Evolutionary conservation across 2,113 vertebrate species (phyloP).

Genomic region (human (Homo sapiens)): GRCh38 chr9:42156501-42157000

Average conservation of each 20-base stretch:
- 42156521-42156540: too few relatives aligned
- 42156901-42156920: too few relatives aligned
- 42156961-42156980: too few relatives aligned
- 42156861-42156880: too few relatives aligned
- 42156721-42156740: neutral
- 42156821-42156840: neutral
- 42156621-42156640: neutral
- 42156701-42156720: neutral
- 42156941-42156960: too few relatives aligned
- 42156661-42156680: neutral
- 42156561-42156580: neutral
- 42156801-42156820: neutral
- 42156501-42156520: neutral
- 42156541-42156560: too few relatives aligned
- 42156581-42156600: neutral
- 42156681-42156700: neutral
- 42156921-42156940: too few relatives aligned
- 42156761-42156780: neutral
- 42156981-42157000: too few relatives aligned
- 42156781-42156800: neutral
- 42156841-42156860: too few relatives aligned
- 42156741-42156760: neutral
- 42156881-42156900: too few relatives aligned
- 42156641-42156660: neutral
- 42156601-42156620: neutral